Conservation (phyloP, 2,113 vertebrate genomes). For the Podarcis raffonei region DNA sequence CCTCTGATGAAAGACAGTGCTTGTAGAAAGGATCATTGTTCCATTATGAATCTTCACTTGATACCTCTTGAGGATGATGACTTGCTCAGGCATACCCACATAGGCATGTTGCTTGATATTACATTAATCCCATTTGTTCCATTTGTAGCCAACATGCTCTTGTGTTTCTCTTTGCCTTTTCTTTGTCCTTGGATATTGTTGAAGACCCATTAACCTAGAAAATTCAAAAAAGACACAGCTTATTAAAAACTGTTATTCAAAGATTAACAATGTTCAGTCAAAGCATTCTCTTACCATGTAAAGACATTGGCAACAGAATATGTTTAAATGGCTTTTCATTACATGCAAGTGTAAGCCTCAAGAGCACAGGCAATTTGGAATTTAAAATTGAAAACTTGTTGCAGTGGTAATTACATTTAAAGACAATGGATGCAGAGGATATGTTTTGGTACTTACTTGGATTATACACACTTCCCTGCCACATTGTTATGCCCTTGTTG, state of each 20-base stretch:
- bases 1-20: not conserved
- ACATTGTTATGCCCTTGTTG: slow-evolving; percentile 28
- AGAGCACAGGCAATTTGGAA: slow-evolving; percentile 62
- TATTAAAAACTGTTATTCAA: slow-evolving; percentile 37
- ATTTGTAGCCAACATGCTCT: not conserved
- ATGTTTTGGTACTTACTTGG: slow-evolving; percentile 61
- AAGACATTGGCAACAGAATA: slow-evolving; percentile 53
- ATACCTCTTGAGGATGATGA: not conserved
- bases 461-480: slow-evolving; percentile 48
- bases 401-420: slow-evolving; percentile 63
- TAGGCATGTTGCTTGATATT: not conserved
- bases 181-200: slow-evolving; percentile 37
- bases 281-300: slow-evolving; percentile 58
- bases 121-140: slow-evolving; percentile 34
- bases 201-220: slow-evolving; percentile 55
- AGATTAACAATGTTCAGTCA: slow-evolving; percentile 53
- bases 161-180: slow-evolving; percentile 33
- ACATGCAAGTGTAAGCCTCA: slow-evolving; percentile 57
- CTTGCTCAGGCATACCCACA: not conserved
- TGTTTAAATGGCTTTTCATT: slow-evolving; percentile 52
- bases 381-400: slow-evolving; percentile 63
- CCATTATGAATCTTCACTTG: not conserved
- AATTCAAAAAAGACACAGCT: slow-evolving; percentile 55
- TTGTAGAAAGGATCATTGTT: slow-evolving; percentile 6
- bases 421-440: slow-evolving; percentile 58